Base-by-base conservation (phyloP, 2,888 invertebrate species). In the Neria commutata region DNA sequence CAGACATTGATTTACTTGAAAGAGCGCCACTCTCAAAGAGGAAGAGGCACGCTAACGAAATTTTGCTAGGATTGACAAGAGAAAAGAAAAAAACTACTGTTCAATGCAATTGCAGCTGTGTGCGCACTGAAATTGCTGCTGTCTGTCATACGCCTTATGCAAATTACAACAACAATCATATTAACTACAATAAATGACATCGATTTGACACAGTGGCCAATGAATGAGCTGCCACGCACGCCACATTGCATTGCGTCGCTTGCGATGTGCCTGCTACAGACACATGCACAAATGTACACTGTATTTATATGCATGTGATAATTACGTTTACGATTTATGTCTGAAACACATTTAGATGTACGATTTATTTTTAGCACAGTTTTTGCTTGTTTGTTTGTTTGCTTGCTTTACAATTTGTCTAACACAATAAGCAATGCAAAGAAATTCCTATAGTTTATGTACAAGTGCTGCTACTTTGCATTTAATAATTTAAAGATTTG, bases 1-100 rank as follows among this genome's bases (percentile, higher is more conserved):
- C 75, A 73, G 73, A 73, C 73, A 73, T 73, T 73, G 67, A 71
- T 74, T 72, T 71, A 72, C 42, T 23, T 33, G 70, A 73, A 71
- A 71, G 72, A 64, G 71, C 74, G 71, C 74, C 74, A 74, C 71
- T n/a, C n/a, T n/a, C n/a, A n/a, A n/a, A n/a, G n/a, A n/a, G n/a
- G n/a, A n/a, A n/a, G n/a, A n/a, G n/a, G n/a, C n/a, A n/a, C n/a
- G n/a, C n/a, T n/a, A n/a, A n/a, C n/a, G n/a, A n/a, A n/a, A n/a
- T n/a, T n/a, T n/a, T n/a, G n/a, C n/a, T n/a, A n/a, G n/a, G n/a
- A n/a, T n/a, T n/a, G n/a, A n/a, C n/a, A n/a, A n/a, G n/a, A n/a
- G n/a, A n/a, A n/a, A n/a, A n/a, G n/a, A n/a, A n/a, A n/a, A n/a
- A n/a, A n/a, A n/a, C n/a, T n/a, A n/a, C n/a, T n/a, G n/a, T n/a